Base-by-base conservation (phyloP, 2,113 vertebrate genomes). In the Python bivittatus region DNA sequence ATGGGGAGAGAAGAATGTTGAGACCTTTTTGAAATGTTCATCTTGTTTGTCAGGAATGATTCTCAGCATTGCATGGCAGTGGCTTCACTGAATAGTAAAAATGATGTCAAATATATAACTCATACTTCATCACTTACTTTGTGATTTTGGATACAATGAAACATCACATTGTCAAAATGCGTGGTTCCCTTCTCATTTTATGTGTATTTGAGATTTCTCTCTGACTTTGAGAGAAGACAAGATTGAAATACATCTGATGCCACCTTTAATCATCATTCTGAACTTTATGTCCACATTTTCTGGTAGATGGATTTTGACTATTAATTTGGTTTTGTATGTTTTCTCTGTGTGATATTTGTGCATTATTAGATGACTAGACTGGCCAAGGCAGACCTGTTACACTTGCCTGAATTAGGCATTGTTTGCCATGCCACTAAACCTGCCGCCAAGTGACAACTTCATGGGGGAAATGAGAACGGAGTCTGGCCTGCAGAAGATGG, bases 261-360 rank as follows among this genome's bases (percentile, higher is more conserved):
- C 97, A 97, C 91, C 97, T 94, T 92, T 98, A 97, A 98, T 94
- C 93, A 95, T 96, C 97, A 97, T 97, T 97, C 97, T 96, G 97
- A 97, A 97, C 96, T 98, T 98, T 98, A 97, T 98, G 97, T 98
- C 98, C 97, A 98, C 97, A 97, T 99, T 98, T 97, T 98, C 98
- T 99, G 96, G 98, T 98, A 98, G 98, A 98, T 99, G 98, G 98
- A 98, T 99, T 99, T 98, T 99, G 98, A 99, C 98, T 99, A 99
- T 99, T 99, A 99, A 99, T 99, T 99, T 99, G 99, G 99, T 99
- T 99, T 98, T 99, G 98, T 99, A 99, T 99, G 99, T 99, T 99
- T 99, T 99, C 98, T 99, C 99, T 99, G 98, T 99, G 99, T 99
- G 99, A 99, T 99, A 99, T 99, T 98, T 99, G 99, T 99, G 99